Evolutionary conservation across 2,113 vertebrate species (phyloP), one percentile per base, ranked within the genome.

Genomic region (Corythornis vintsioides): DNA sequence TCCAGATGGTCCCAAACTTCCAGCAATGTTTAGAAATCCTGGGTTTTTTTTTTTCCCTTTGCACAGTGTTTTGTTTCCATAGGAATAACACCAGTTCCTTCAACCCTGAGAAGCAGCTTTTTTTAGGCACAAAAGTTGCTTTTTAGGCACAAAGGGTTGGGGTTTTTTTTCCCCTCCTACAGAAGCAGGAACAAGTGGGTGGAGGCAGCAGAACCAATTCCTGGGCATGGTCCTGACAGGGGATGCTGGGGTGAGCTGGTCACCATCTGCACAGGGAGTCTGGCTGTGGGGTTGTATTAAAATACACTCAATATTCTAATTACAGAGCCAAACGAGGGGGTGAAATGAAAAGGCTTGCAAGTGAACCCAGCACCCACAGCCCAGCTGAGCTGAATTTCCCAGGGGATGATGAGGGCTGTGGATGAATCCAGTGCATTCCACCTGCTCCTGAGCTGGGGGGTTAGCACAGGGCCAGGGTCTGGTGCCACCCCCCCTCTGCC

Each of bases 1-100:
- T 64, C 40, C 67, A 64, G 55, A 73, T 26, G 73, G 45, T 3
- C 76, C 55, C 22, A 1, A 7, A 38, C n/a, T 56, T 10, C 64
- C 85, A 77, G 2, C 0, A 16, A 10, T 0, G 13, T 52, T 48
- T 13, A 2, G 31, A 77, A 70, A 56, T 4, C 9, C 9, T 33
- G 14, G 3, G 13, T 11, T 5, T 20, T 29, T 10, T 10, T 20
- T 67, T 25, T 22, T 28, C 8, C 1, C 35, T 45, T 35, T 40
- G 13, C 57, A 11, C 20, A 28, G 38, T 12, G 0, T 60, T 87
- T 78, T 48, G 29, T 74, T 88, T 64, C 84, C 71, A 76, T 2
- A 55, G 86, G 91, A 88, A 67, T 56, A 11, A 42, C 0, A 8
- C 9, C 4, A 40, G 43, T 26, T 43, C 1, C 0, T 31, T 56